Evolutionary conservation across 30 jellyfish, hydroid and myxozoan genomes (phyloP).

Genomic region (Hydractinia echinata): DNA sequence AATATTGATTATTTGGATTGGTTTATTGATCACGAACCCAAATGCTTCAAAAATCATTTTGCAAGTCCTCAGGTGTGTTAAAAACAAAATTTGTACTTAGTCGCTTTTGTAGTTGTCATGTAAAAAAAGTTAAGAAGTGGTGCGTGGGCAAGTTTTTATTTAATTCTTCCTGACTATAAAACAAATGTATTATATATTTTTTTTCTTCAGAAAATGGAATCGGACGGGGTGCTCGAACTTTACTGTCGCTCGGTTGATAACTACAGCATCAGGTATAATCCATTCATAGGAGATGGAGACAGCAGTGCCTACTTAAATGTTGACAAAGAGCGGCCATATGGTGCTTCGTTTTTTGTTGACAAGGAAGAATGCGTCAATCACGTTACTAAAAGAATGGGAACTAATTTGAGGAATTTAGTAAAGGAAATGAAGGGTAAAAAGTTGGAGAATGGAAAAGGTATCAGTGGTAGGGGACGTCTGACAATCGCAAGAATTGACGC

Average conservation of each 20-base stretch:
- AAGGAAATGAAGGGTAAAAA: neutral
- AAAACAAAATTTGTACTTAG: too few species aligned
- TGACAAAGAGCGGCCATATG: slow-evolving; percentile 4
- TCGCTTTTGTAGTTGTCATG: too few species aligned
- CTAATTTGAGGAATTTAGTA: neutral
- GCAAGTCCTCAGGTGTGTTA: neutral
- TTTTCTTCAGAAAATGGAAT: neutral
- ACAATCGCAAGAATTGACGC: too few species aligned
- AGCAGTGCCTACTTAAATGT: neutral
- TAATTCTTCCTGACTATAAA: neutral
- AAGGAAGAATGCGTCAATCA: slow-evolving; percentile 1
- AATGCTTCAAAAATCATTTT: neutral
- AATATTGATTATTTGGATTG: neutral
- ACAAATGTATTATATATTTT: too few species aligned
- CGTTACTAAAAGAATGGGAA: slow-evolving; percentile 1
- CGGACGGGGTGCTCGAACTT: slow-evolving; percentile 4
- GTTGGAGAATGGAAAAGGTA: too few species aligned
- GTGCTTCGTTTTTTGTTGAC: neutral
- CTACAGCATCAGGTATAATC: neutral
- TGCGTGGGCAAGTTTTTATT: neutral
- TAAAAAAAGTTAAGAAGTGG: too few species aligned
- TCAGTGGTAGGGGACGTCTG: too few species aligned
- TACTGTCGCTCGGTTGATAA: too few species aligned
- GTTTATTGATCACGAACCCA: neutral
- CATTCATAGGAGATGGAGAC: slow-evolving; percentile 8